phyloP scores from a whole-genome alignment of 2,797 vertebrate genomes.

The Pangasius mekongensis region DNA sequence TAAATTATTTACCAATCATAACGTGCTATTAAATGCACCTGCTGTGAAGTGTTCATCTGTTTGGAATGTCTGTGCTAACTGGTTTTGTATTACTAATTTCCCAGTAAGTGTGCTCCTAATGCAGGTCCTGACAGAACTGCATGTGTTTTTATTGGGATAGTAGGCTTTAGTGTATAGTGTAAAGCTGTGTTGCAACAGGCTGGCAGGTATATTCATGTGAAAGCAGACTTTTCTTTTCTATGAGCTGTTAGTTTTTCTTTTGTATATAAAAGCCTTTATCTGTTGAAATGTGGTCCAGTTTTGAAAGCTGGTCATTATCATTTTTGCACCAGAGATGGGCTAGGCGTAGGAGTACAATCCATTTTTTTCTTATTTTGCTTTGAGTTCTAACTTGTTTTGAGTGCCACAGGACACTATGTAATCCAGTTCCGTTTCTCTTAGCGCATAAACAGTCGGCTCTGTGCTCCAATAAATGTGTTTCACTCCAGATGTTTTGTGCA shows the following conservation, averaged over 20 bases:
- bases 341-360: not conserved
- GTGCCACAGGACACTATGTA: constrained; percentile 22
- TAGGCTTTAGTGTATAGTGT: constrained; percentile 17
- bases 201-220: constrained; percentile 34
- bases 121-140: constrained; percentile 7
- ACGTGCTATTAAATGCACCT: constrained; percentile 2
- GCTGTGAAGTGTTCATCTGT: constrained; percentile 1
- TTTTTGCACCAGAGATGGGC: not conserved
- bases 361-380: constrained; percentile 10
- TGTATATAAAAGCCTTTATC: not conserved
- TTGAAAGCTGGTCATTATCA: not conserved
- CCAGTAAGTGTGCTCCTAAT: constrained; percentile 81
- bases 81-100: constrained; percentile 63
- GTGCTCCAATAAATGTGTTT: constrained; percentile 27
- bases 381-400: constrained; percentile 40
- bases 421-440: constrained; percentile 27
- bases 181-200: constrained; percentile 26
- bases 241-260: not conserved
- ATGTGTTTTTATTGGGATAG: not conserved
- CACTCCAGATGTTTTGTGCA: constrained; percentile 51
- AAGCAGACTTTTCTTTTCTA: constrained; percentile 8
- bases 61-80: constrained; percentile 8
- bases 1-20: not conserved
- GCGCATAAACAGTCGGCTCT: constrained; percentile 38
- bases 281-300: constrained; percentile 10